These are phyloP conservation scores for Drosophila quasianomalipes DNA, from an alignment of 2,888 invertebrate species.

Conservation along the genomic window DNA sequence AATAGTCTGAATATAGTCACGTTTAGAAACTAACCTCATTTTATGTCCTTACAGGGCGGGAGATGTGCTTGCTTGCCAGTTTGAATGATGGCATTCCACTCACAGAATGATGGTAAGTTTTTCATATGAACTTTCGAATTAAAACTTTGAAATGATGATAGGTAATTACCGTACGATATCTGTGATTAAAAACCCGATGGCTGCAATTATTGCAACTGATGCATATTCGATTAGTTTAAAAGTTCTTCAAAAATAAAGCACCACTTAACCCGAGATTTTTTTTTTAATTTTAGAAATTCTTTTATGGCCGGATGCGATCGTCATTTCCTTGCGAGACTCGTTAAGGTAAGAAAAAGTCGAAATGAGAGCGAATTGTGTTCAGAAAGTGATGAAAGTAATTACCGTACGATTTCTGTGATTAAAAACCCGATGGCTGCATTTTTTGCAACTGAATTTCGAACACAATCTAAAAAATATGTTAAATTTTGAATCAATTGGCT, in stretches of 20 bases:
- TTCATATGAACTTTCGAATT: no score
- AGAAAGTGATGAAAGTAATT: constrained; percentile 64
- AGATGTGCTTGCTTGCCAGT: neutral
- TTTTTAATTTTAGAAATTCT: constrained; percentile 11
- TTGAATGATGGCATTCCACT: neutral
- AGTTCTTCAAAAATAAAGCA: accelerated
- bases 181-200: constrained; percentile 64
- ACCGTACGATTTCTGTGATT: constrained; percentile 71
- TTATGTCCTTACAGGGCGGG: constrained; percentile 11
- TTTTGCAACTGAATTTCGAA: constrained; percentile 63
- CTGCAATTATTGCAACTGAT: constrained; percentile 74
- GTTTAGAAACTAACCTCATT: constrained; percentile 38
- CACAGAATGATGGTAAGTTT: constrained; percentile 34
- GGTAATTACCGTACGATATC: constrained; percentile 72
- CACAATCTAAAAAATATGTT: accelerated
- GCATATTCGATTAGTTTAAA: neutral
- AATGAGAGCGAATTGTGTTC: neutral
- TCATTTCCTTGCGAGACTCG: neutral
- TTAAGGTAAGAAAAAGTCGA: constrained; percentile 20
- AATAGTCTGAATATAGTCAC: neutral
- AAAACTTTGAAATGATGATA: constrained; percentile 49
- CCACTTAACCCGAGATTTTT: neutral
- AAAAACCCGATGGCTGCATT: constrained; percentile 70
- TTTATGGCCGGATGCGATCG: neutral
- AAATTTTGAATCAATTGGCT: neutral